A percentile compares a stretch with the other conserved stretches of the same genome.
These are phyloP conservation scores for Epirrhoe alternata DNA, from an alignment of 2,888 invertebrate species.

Conservation along the genomic window DNA sequence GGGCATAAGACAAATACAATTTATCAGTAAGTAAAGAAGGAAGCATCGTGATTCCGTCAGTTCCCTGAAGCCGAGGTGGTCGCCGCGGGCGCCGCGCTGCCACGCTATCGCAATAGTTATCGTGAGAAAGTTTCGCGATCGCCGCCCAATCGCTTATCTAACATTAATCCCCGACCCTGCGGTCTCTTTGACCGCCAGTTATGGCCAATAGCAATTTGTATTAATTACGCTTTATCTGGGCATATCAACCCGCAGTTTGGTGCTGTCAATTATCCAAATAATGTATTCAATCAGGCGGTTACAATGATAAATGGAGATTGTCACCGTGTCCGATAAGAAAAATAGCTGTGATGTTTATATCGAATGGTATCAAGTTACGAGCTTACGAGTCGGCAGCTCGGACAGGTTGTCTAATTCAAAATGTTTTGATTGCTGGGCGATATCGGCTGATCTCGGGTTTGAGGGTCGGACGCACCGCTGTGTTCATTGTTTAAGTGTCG, in stretches of 20 bases:
- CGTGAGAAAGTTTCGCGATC: slow-evolving; percentile 79
- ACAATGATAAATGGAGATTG: slow-evolving; percentile 47
- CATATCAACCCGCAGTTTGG: slow-evolving; percentile 51
- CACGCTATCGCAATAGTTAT: slow-evolving; percentile 59
- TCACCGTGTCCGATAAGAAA: slow-evolving; percentile 42
- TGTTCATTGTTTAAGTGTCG: slow-evolving; percentile 75
- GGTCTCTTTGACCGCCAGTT: slow-evolving; percentile 73
- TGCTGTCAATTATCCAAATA: slow-evolving; percentile 44
- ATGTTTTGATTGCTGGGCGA: slow-evolving; percentile 60
- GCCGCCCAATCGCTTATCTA: slow-evolving; percentile 69
- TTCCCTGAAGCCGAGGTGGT: slow-evolving; percentile 50
- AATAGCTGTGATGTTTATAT: slow-evolving; percentile 49
- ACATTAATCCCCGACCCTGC: slow-evolving; percentile 65
- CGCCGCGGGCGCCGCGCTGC: slow-evolving; percentile 46
- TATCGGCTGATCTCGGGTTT: slow-evolving; percentile 64
- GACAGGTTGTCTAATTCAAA: slow-evolving; percentile 57
- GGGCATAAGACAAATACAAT: slow-evolving; percentile 46
- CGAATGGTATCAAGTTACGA: slow-evolving; percentile 51
- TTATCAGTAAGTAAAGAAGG: slow-evolving; percentile 49
- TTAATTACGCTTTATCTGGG: slow-evolving; percentile 69
- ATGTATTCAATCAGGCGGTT: slow-evolving; percentile 41
- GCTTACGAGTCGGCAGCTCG: slow-evolving; percentile 48
- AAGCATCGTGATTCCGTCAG: slow-evolving; percentile 53
- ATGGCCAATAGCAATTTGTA: slow-evolving; percentile 70
- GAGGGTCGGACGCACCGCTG: slow-evolving; percentile 56